A percentile compares a stretch with the other conserved stretches of the same genome.
Evolutionary conservation across 2,888 invertebrate species (phyloP).

Genomic region (Leptinotarsa haldemani): DNA sequence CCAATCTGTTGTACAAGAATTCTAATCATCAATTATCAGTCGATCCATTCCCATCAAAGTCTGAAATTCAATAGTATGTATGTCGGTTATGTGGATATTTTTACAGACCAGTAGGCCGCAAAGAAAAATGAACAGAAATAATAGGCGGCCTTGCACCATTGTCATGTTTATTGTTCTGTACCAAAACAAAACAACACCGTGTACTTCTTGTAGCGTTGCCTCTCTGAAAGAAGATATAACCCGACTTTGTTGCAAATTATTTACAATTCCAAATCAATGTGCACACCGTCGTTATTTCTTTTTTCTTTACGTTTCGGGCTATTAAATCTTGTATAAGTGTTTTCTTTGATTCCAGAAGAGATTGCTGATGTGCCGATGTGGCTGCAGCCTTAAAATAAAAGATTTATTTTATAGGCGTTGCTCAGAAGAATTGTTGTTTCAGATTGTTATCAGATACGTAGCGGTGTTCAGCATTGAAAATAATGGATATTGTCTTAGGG

Average conservation of each 20-base stretch:
- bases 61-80: conserved; percentile 8
- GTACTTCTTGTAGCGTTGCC: conserved; percentile 53
- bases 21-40: background rate
- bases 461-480: background rate
- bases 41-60: background rate
- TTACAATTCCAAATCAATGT: conserved; percentile 49
- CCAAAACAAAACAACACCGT: conserved; percentile 54
- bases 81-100: conserved; percentile 32
- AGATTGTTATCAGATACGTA: conserved; percentile 4
- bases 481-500: background rate
- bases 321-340: conserved; percentile 24
- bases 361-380: conserved; percentile 12
- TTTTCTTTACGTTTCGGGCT: background rate
- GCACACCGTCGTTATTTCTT: background rate
- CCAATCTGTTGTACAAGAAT: background rate
- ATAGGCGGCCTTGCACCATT: conserved; percentile 59
- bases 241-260: conserved; percentile 56
- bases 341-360: conserved; percentile 16
- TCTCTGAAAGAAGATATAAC: conserved; percentile 57
- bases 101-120: conserved; percentile 36
- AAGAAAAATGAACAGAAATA: conserved; percentile 56
- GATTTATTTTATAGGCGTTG: conserved; percentile 16
- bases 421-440: conserved; percentile 1
- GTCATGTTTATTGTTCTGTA: conserved; percentile 50
- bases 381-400: conserved; percentile 16